A percentile compares a stretch with the other conserved stretches of the same genome.
Conservation (phyloP, 1,140 invertebrate species). For the Colletes latitarsis region DNA sequence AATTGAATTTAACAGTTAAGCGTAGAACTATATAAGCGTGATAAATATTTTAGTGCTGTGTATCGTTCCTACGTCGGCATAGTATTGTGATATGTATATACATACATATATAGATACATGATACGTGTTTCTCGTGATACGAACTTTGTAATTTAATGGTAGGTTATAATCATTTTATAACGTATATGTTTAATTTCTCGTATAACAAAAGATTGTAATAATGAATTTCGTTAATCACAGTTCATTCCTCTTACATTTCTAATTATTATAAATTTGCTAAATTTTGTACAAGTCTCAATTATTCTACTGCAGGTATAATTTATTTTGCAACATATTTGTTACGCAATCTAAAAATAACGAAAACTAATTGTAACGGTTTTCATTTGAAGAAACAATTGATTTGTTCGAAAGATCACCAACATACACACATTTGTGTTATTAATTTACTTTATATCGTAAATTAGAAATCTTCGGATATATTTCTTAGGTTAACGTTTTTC, state of each 20-base stretch:
- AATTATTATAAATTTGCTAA: background rate
- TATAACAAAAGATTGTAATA: background rate
- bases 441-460: background rate
- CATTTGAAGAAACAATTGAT: background rate
- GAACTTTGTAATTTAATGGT: constrained; percentile 39
- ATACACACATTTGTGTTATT: too few species aligned
- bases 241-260: background rate
- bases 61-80: background rate
- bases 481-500: constrained; percentile 22
- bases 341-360: constrained; percentile 28
- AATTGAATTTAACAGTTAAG: background rate
- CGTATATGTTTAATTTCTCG: background rate
- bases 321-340: constrained; percentile 25
- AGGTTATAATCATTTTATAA: constrained; percentile 47
- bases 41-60: background rate
- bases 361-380: background rate
- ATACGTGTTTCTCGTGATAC: constrained; percentile 6
- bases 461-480: background rate
- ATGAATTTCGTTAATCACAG: background rate
- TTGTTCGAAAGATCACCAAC: background rate
- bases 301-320: background rate
- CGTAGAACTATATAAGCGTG: background rate
- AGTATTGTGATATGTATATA: background rate
- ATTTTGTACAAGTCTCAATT: background rate
- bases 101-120: background rate